These are phyloP conservation scores for Brachycybe producta DNA, from an alignment of 2,888 invertebrate genomes.

Conservation along the genomic window DNA sequence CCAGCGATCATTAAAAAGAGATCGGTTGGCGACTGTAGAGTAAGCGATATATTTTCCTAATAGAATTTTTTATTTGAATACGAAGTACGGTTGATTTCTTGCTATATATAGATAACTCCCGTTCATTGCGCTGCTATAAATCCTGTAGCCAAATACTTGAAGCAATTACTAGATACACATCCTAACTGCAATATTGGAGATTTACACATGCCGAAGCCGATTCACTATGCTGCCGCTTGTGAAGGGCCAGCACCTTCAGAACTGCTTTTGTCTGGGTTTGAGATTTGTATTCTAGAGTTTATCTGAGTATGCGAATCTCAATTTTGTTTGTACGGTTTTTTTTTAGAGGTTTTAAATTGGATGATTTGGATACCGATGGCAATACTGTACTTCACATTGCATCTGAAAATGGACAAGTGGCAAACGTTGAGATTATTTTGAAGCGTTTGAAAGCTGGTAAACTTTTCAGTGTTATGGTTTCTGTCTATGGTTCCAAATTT, in stretches of 20 bases:
- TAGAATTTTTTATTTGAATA: no score
- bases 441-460: constrained; percentile 29
- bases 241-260: constrained; percentile 38
- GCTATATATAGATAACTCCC: constrained; percentile 36
- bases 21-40: constrained; percentile 28
- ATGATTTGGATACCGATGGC: constrained; percentile 33
- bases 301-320: no score
- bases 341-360: constrained; percentile 30
- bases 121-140: constrained; percentile 42
- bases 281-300: no score
- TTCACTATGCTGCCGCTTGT: constrained; percentile 43
- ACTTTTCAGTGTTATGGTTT: constrained; percentile 14
- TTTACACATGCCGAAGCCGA: constrained; percentile 34
- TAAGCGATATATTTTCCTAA: no score
- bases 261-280: constrained; percentile 29
- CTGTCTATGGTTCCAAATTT: no score
- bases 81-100: no score
- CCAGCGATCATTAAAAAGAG: constrained; percentile 36
- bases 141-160: constrained; percentile 37
- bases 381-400: constrained; percentile 36
- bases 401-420: constrained; percentile 31
- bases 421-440: constrained; percentile 34
- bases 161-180: constrained; percentile 33
- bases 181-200: constrained; percentile 39
- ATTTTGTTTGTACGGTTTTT: no score